Evolutionary conservation across 2,888 invertebrate species (phyloP), one percentile per base, ranked within the genome.

Genomic region (Hemistola chrysoprasaria): DNA sequence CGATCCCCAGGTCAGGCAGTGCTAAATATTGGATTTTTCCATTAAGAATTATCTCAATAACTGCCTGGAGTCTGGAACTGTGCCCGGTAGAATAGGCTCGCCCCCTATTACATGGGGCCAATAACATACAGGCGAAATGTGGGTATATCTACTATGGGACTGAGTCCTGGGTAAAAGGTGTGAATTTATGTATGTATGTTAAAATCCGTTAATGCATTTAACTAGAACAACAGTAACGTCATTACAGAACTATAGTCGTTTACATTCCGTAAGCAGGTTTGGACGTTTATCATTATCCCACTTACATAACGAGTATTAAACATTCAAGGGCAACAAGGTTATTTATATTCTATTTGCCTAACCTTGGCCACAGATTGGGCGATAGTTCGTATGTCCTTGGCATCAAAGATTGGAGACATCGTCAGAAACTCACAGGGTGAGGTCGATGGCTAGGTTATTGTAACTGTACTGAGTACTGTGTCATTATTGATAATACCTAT

Each of bases 241-340:
- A 28, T 28, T 33, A 42, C n/a, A n/a, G n/a, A n/a, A n/a, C n/a
- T n/a, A 37, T 31, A 25, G 22, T 25, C 23, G 40, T 38, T 34
- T 30, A 16, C 38, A 24, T 37, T 29, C 38, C 16, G 29, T 34
- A 44, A 40, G 24, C 47, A 36, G 45, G 47, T 45, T 50, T 44
- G 23, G 16, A 26, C 26, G 16, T 44, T 33, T 26, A 35, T 47
- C 53, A 50, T 48, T 42, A 61, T 55, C 36, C 45, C 46, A 43
- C 47, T 43, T 45, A 45, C 38, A 37, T 56, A 61, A 62, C 53
- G 50, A 61, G 62, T 55, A 16, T 52, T 53, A 51, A 59, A 58
- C 51, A 62, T 64, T 67, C 70, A 69, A 69, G 70, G 66, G 54
- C 65, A 56, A 45, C 53, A 39, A 50, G 37, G 42, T 50, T 53